Base-by-base conservation (phyloP, 2,888 invertebrate species). In the Chalcis sispes region DNA sequence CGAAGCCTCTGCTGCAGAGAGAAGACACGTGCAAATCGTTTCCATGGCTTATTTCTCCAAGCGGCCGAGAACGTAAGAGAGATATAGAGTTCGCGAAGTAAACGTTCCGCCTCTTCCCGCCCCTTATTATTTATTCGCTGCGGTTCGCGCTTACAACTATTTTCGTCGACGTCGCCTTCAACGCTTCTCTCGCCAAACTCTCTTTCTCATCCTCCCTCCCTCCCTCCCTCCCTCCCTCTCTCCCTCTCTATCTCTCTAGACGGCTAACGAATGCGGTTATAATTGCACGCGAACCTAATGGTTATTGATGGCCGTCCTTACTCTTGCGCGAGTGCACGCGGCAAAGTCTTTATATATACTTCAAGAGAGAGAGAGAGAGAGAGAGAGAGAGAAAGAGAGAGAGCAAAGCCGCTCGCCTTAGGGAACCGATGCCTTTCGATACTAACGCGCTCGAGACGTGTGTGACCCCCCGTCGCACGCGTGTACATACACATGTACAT, bases 261-360 rank as follows among this genome's bases (percentile, higher is more conserved):
- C 61, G 29, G 79, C 82, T 83, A 83, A 84, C 82, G 82, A 85
- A 85, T 84, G 84, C 81, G 82, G 79, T 84, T 86, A 85, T 86
- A 87, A 87, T 86, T 87, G 84, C 85, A 79, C 83, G 81, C 79
- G 81, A 82, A 81, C 82, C 84, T 86, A 87, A 87, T 85, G 86
- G 81, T 87, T 86, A 86, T 87, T 84, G 85, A 87, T 87, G 86
- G 82, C 78, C 77, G 82, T 79, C 79, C 81, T 82, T 81, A 82
- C 77, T 82, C 80, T 82, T 61, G 8, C 52, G 36, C 42, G n/a
- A n/a, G n/a, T 29, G 79, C 72, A 18, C 77, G 72, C 56, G 75
- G 74, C 70, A 13, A 78, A 74, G 72, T 72, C 77, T 42, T 36
- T 36, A 27, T 23, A 46, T 46, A 20, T 15, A n/a, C 81, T 83